Evolutionary conservation across 2,888 invertebrate species (phyloP).

Genomic region (Atherix ibis): DNA sequence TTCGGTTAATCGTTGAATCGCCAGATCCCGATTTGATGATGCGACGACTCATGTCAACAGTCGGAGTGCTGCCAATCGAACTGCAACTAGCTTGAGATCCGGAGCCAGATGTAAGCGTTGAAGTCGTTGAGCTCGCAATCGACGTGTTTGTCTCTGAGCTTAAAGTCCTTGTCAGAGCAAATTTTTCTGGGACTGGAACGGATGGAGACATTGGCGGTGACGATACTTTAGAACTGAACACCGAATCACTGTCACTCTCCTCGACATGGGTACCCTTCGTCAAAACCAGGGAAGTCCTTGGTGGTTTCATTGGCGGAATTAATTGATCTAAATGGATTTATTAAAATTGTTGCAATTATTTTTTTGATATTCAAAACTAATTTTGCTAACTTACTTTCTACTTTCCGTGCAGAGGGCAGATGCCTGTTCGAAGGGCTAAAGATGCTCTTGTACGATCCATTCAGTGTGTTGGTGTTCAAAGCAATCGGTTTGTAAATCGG

Average conservation of each 20-base stretch:
- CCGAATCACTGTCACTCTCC: constrained; percentile 63
- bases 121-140: constrained; percentile 50
- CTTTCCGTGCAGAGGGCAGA: constrained; percentile 3
- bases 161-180: constrained; percentile 46
- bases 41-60: constrained; percentile 46
- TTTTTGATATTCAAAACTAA: background rate
- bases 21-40: constrained; percentile 64
- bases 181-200: constrained; percentile 37
- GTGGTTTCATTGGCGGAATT: constrained; percentile 26
- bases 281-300: constrained; percentile 26
- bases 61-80: constrained; percentile 45
- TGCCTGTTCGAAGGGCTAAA: constrained; percentile 10
- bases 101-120: constrained; percentile 57
- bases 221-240: constrained; percentile 70
- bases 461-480: constrained; percentile 7
- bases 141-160: constrained; percentile 60
- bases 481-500: constrained; percentile 22
- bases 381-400: too few species aligned
- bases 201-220: constrained; percentile 55
- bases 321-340: constrained; percentile 11
- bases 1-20: constrained; percentile 62
- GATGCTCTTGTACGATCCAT: constrained; percentile 22
- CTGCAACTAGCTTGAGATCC: constrained; percentile 57
- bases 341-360: too few species aligned
- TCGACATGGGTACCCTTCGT: constrained; percentile 17